These are phyloP conservation scores for Stigmatopora nigra DNA, from an alignment of 2,113 vertebrate genomes.

Conservation along the genomic window DNA sequence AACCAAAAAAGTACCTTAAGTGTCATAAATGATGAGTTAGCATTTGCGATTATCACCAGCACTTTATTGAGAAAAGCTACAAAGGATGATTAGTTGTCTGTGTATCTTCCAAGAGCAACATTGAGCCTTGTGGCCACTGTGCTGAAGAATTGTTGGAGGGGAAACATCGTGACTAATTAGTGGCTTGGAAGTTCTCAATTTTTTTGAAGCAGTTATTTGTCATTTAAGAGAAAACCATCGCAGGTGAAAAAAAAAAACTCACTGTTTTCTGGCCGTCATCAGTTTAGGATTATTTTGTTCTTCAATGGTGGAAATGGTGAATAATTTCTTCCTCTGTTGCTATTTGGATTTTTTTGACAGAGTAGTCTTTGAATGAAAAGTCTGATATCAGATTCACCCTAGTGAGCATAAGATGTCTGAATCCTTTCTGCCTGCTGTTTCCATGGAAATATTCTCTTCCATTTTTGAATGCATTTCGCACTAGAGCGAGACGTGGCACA, in stretches of 20 bases:
- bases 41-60: neutral
- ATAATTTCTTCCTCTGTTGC: neutral
- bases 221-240: neutral
- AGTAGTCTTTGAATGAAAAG: conserved; percentile 43
- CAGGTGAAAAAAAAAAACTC: neutral
- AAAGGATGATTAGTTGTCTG: neutral
- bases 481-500: conserved; percentile 46
- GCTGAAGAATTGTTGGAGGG: neutral
- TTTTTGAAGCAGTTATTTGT: neutral
- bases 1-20: neutral
- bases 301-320: neutral
- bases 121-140: neutral
- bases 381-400: conserved; percentile 43
- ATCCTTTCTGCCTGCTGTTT: conserved; percentile 61
- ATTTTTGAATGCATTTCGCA: conserved; percentile 57
- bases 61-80: neutral
- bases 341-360: neutral
- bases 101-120: neutral
- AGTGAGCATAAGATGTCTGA: conserved; percentile 45
- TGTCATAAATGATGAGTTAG: neutral
- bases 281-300: neutral
- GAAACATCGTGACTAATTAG: neutral
- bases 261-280: neutral
- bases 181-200: neutral
- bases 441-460: conserved; percentile 62